A percentile compares a stretch with the other conserved stretches of the same genome.
Conservation (phyloP, 2,113 vertebrate genomes). For the Smithornis capensis region DNA sequence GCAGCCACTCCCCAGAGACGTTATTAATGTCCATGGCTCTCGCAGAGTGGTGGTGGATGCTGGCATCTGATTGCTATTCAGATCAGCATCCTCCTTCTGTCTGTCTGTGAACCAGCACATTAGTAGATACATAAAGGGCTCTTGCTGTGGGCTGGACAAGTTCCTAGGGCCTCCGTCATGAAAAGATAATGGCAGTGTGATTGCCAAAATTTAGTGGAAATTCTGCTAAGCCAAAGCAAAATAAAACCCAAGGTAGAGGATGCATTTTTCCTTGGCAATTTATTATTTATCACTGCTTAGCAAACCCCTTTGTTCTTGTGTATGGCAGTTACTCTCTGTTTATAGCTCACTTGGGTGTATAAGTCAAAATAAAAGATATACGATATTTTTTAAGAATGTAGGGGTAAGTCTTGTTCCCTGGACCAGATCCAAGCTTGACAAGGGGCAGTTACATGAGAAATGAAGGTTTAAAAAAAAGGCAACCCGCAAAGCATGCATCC, state of each 20-base stretch:
- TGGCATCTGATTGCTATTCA: conserved; percentile 68
- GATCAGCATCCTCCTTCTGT: conserved; percentile 53
- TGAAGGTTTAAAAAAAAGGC: not conserved
- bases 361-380: not conserved
- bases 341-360: conserved; percentile 46
- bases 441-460: not conserved
- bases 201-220: conserved; percentile 28
- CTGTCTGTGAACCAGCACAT: conserved; percentile 59
- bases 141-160: conserved; percentile 15
- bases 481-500: not conserved
- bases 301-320: not conserved
- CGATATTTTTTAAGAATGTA: not conserved
- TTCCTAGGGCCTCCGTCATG: not conserved
- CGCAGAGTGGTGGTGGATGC: not conserved
- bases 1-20: conserved; percentile 52
- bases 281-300: conserved; percentile 23
- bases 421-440: not conserved
- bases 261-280: not conserved
- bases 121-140: conserved; percentile 57
- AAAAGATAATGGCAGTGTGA: not conserved
- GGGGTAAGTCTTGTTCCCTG: not conserved
- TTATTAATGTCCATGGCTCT: conserved; percentile 58
- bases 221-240: not conserved
- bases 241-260: not conserved
- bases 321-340: conserved; percentile 43